phyloP scores from a whole-genome alignment of 1,140 invertebrate genomes.

The Drosophila sucinea region DNA sequence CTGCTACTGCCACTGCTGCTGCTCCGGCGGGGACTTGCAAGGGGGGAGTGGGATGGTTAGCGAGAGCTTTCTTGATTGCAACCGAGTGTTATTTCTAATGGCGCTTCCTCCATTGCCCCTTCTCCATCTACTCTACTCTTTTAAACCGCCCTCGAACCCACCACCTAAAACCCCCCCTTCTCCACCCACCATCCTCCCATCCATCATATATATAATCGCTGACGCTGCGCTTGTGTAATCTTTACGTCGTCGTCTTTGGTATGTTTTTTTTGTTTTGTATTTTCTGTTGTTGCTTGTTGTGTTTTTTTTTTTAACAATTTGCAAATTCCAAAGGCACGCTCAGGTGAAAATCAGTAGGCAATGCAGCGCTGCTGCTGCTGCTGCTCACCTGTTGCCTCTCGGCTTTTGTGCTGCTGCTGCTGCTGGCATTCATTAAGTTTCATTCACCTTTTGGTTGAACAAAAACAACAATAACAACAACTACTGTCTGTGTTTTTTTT shows the following conservation, averaged over 20 bases:
- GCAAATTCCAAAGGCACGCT: conserved; percentile 75
- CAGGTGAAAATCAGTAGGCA: conserved; percentile 72
- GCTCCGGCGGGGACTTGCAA: background rate
- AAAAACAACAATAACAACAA: conserved; percentile 29
- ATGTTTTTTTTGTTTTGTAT: conserved; percentile 41
- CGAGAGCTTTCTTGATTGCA: conserved; percentile 76
- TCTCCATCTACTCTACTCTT: background rate
- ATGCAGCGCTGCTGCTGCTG: conserved; percentile 48
- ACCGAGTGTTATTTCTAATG: conserved; percentile 64
- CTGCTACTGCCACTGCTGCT: conserved; percentile 30
- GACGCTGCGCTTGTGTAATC: conserved; percentile 76
- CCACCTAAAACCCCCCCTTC: background rate
- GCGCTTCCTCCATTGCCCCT: conserved; percentile 13
- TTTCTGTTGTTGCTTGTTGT: conserved; percentile 46
- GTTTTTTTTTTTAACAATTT: conserved; percentile 68
- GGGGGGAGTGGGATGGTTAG: background rate
- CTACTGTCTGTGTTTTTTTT: background rate
- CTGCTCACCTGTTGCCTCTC: conserved; percentile 60
- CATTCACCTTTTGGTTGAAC: conserved; percentile 71
- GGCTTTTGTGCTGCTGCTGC: conserved; percentile 28
- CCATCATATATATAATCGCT: conserved; percentile 49
- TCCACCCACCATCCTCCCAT: background rate
- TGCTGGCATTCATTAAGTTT: conserved; percentile 80
- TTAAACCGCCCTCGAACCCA: background rate
- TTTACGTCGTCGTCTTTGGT: conserved; percentile 62